Evolutionary conservation across 2,888 invertebrate species (phyloP).

Genomic region (Philhelius pedissequus): DNA sequence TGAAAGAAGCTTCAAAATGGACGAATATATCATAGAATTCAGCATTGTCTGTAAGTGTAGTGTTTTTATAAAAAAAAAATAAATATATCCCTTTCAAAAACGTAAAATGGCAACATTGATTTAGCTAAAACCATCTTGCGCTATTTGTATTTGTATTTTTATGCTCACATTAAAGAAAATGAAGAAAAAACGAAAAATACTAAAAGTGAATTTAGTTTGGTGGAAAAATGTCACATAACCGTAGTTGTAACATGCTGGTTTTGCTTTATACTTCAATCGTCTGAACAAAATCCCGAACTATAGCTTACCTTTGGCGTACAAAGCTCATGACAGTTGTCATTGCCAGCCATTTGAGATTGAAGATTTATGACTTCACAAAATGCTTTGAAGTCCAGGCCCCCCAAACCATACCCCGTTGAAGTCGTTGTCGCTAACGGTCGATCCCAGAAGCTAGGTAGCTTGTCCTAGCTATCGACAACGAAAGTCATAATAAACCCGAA

Average conservation of each 20-base stretch:
- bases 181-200: conserved; percentile 46
- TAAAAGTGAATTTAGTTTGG: conserved; percentile 55
- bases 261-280: conserved; percentile 10
- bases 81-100: too few relatives aligned
- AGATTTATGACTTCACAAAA: conserved; percentile 65
- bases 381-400: conserved; percentile 34
- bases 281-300: conserved; percentile 6
- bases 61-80: too few relatives aligned
- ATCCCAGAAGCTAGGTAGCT: conserved; percentile 32
- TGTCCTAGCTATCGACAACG: conserved; percentile 36
- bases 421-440: neutral
- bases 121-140: neutral
- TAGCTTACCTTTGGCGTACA: conserved; percentile 32
- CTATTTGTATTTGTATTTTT: neutral
- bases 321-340: conserved; percentile 68
- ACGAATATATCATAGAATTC: too few relatives aligned
- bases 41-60: too few relatives aligned
- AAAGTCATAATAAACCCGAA: conserved; percentile 58
- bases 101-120: neutral
- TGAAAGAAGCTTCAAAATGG: too few relatives aligned
- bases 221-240: conserved; percentile 59
- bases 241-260: conserved; percentile 13
- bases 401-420: conserved; percentile 19
- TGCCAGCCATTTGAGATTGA: conserved; percentile 54
- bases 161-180: conserved; percentile 8